These are phyloP conservation scores for Brachionus rotundiformis DNA, from an alignment of 1,140 invertebrate species.

Conservation along the genomic window DNA sequence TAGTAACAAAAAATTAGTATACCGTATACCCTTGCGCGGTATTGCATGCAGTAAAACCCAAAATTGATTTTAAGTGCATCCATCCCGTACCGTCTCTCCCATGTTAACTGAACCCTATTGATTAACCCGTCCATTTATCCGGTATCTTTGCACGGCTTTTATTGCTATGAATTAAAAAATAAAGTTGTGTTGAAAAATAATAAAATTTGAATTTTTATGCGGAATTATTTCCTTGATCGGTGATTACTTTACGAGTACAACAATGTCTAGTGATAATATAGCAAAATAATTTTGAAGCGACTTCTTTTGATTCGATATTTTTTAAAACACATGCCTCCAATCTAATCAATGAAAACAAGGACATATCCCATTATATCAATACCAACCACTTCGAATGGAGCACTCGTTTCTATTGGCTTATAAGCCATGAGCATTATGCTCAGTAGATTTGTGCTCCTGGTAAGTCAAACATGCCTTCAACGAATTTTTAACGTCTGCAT, in stretches of 20 bases:
- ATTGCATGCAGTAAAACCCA: neutral
- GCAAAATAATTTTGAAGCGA: conserved; percentile 58
- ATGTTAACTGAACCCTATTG: no score
- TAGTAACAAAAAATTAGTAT: no score
- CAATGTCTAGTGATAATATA: conserved; percentile 55
- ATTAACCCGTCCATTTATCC: no score
- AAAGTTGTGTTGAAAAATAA: no score
- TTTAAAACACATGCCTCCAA: conserved; percentile 59
- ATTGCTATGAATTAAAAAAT: no score
- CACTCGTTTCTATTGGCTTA: neutral
- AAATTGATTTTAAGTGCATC: conserved; percentile 1
- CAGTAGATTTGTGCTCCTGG: neutral
- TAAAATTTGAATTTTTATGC: no score
- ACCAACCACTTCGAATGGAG: conserved; percentile 7
- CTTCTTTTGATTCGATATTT: conserved; percentile 59
- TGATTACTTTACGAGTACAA: conserved; percentile 49
- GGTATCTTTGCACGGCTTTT: no score
- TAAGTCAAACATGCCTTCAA: neutral
- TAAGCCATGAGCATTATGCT: neutral
- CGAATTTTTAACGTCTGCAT: neutral
- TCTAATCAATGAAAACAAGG: conserved; percentile 58
- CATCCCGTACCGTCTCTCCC: neutral
- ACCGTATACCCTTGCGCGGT: neutral
- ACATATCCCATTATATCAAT: conserved; percentile 57
- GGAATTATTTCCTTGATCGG: conserved; percentile 22